Evolutionary conservation across 2,113 vertebrate species (phyloP), one percentile per base, ranked within the genome.

Genomic region (Chaenogobius annularis): DNA sequence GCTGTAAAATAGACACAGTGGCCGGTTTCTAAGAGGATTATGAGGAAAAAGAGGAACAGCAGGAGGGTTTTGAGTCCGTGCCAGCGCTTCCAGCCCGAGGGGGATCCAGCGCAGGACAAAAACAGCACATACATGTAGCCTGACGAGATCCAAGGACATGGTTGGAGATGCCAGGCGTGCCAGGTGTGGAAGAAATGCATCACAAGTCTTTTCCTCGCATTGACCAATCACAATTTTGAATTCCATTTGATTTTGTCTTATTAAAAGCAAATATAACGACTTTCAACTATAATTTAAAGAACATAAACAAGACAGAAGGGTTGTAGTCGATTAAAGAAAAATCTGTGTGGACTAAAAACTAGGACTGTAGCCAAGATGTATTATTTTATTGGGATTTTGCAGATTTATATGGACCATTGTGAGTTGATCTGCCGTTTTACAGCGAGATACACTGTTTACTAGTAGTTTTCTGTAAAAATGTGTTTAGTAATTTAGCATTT

Each of bases 11-110:
- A 87, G 90, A 90, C 91, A 90, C 84, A 88, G 82, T 91, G 88
- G 91, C 82, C 91, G 87, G 87, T 91, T 90, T 92, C 85, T 87
- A 87, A 90, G 87, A 88, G 88, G 92, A 92, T 91, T 91, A 91
- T 68, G 75, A 72, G 81, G 80, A 91, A 77, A 89, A 84, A 83
- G 83, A 78, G 19, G 79, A 87, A 73, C 82, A 78, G 83, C 82
- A 74, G 85, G 88, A 79, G 78, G 78, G 66, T 76, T 70, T 70
- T 83, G 54, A 59, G 63, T 80, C 80, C 77, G 70, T 85, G 82
- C 81, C 87, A 83, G 81, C 35, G 48, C 78, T 75, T 63, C 64
- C 78, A 65, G 83, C 85, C 83, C 64, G 22, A 81, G 63, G 79
- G 64, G 75, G 72, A 81, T 61, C 74, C 73, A 68, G 77, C 67